Percentiles rank a stretch among this genome's conserved stretches.
Evolutionary conservation across 2,888 invertebrate species (phyloP).

Genomic region (Phengaris arion): DNA sequence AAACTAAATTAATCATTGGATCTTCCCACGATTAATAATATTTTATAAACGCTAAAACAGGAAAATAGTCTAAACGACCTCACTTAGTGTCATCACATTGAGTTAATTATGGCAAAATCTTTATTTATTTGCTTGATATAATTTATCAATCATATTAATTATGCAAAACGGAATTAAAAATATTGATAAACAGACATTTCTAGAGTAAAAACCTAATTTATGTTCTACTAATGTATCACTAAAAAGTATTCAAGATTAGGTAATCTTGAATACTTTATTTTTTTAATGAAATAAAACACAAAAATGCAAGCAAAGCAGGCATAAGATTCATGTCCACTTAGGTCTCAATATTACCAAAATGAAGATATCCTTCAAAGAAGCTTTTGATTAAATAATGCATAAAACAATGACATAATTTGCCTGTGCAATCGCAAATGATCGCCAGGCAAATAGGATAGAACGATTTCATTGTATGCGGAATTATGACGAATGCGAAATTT

Average conservation of each 20-base stretch:
- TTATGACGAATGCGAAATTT: conserved; percentile 77
- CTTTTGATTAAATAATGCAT: conserved; percentile 23
- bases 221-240: no score
- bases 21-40: not conserved
- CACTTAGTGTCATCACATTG: not conserved
- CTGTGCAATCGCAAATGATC: conserved; percentile 32
- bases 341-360: conserved; percentile 23
- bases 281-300: no score
- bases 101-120: not conserved
- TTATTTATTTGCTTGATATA: not conserved
- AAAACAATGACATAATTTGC: conserved; percentile 25
- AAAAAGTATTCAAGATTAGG: no score
- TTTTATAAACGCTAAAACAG: not conserved
- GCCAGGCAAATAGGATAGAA: conserved; percentile 54
- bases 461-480: conserved; percentile 77
- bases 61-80: not conserved
- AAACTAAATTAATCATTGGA: not conserved
- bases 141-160: not conserved
- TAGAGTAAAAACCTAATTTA: no score
- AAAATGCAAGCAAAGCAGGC: not conserved
- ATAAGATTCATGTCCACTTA: not conserved
- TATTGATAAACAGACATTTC: no score
- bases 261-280: no score
- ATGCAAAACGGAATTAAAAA: not conserved
- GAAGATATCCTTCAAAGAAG: conserved; percentile 9